Evolutionary conservation across 2,888 invertebrate species (phyloP).

Genomic region (Drosophila monieri): DNA sequence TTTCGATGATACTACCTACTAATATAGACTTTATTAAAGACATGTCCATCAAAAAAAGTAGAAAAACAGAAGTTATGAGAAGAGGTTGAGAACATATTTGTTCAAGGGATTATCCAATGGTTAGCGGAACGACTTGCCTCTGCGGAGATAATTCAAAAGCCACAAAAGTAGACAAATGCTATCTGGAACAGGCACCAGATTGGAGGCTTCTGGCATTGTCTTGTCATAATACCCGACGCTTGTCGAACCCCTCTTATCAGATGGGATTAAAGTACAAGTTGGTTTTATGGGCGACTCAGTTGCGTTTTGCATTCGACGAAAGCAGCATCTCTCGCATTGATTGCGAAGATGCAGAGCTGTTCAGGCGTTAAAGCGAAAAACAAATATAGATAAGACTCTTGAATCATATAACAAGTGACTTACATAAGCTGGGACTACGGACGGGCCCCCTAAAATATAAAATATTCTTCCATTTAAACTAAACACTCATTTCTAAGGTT

Average conservation of each 20-base stretch:
- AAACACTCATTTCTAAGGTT: not conserved
- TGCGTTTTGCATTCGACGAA: not conserved
- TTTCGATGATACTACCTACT: not conserved
- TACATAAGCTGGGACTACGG: not conserved
- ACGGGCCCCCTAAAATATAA: conserved; percentile 21
- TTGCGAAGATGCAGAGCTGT: conserved; percentile 1
- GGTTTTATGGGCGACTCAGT: conserved; percentile 9
- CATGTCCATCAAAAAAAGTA: not conserved
- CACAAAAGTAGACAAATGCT: not conserved
- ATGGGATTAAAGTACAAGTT: conserved; percentile 31
- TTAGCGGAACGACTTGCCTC: not conserved
- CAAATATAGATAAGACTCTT: not conserved
- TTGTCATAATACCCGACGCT: conserved; percentile 9
- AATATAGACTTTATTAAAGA: not conserved
- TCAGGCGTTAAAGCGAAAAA: not conserved
- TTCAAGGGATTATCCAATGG: conserved; percentile 3
- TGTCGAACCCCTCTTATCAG: conserved; percentile 38
- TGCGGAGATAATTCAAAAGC: conserved; percentile 9
- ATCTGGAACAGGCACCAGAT: conserved; percentile 9
- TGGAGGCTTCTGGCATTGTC: not conserved
- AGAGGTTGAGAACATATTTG: not conserved
- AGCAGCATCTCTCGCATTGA: conserved; percentile 19
- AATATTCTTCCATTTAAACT: not conserved
- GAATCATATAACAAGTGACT: not conserved
- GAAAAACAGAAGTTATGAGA: conserved; percentile 29